These are phyloP conservation scores for Eurystomus glaucurus DNA, from an alignment of 2,797 vertebrate genomes.

Conservation along the genomic window DNA sequence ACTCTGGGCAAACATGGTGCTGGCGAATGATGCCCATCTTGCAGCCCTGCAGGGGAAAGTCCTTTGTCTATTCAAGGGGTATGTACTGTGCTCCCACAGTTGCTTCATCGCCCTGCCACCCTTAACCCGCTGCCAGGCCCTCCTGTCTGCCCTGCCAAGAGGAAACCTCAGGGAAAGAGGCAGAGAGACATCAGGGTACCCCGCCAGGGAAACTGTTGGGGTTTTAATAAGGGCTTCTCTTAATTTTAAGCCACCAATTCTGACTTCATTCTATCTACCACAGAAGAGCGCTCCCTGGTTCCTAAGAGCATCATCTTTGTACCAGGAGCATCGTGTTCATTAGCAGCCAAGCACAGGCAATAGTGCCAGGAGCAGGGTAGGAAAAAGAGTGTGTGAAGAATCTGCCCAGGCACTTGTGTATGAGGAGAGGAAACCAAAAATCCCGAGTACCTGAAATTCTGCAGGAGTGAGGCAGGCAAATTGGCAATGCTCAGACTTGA, in stretches of 20 bases:
- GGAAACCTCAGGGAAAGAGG: neutral
- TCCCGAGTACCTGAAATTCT: accelerated
- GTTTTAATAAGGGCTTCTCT: neutral
- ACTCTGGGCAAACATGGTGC: neutral
- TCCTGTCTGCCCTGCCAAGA: neutral
- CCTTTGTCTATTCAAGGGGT: neutral
- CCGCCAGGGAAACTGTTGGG: accelerated
- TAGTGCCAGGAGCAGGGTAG: neutral
- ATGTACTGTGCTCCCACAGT: neutral
- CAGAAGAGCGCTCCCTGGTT: accelerated
- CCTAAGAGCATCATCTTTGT: neutral
- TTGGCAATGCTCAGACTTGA: accelerated
- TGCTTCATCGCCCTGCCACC: neutral
- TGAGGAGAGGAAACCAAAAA: neutral
- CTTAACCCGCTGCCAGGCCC: accelerated
- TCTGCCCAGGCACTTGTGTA: neutral
- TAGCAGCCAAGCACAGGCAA: neutral
- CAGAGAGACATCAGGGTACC: accelerated
- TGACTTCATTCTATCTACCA: neutral
- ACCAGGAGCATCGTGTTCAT: neutral
- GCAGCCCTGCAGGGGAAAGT: neutral
- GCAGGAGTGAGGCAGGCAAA: neutral
- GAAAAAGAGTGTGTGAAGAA: neutral
- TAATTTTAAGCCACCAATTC: neutral
- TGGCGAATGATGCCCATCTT: neutral